These are phyloP conservation scores for Characodon lateralis DNA, from an alignment of 2,797 vertebrate genomes.

Conservation along the genomic window DNA sequence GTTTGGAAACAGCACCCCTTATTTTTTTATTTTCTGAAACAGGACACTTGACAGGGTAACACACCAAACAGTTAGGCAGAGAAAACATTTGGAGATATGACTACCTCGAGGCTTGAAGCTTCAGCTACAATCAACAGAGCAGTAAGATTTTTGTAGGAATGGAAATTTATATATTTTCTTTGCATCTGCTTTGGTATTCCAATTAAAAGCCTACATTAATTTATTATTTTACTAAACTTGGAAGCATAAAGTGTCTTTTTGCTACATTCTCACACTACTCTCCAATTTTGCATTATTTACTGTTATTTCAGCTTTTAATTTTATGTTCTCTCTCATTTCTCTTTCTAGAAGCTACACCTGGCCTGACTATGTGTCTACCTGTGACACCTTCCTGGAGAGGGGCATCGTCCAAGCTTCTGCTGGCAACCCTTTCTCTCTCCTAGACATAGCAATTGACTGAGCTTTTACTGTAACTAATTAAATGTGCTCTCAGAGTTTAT, in stretches of 20 bases:
- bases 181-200: background rate
- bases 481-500: too few species aligned
- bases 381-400: too few species aligned
- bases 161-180: background rate
- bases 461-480: too few species aligned
- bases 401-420: too few species aligned
- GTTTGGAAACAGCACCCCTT: constrained; percentile 43
- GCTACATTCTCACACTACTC: too few species aligned
- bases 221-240: background rate
- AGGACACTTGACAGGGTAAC: constrained; percentile 36
- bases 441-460: too few species aligned
- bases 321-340: too few species aligned
- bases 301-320: too few species aligned
- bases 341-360: too few species aligned
- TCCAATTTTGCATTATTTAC: too few species aligned
- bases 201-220: background rate
- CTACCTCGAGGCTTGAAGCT: constrained; percentile 11
- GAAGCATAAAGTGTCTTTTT: background rate
- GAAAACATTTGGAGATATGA: constrained; percentile 14
- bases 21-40: constrained; percentile 52
- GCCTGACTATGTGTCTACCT: too few species aligned
- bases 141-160: background rate
- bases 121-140: background rate
- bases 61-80: constrained; percentile 5
- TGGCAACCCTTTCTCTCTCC: too few species aligned